Evolutionary conservation across 2,797 vertebrate genomes (phyloP).

Genomic region (Malurus splendens): DNA sequence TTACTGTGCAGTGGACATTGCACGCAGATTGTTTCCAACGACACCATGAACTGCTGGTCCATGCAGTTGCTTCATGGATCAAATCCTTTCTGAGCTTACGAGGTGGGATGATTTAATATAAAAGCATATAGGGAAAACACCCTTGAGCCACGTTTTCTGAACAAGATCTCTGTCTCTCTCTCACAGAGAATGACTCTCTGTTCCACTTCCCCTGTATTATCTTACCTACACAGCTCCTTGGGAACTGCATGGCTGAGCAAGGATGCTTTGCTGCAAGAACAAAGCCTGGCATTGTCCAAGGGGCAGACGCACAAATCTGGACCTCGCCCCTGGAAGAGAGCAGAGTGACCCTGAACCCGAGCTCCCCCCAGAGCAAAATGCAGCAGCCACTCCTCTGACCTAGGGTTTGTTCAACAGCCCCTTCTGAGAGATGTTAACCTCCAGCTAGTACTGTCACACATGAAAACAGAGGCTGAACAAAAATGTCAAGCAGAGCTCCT

Average conservation of each 20-base stretch:
- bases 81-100: not conserved
- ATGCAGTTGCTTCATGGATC: conserved; percentile 2
- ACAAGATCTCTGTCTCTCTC: not conserved
- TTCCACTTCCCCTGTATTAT: conserved; percentile 23
- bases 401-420: not conserved
- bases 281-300: conserved; percentile 51
- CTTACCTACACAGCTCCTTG: conserved; percentile 15
- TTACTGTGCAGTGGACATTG: not conserved
- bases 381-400: not conserved
- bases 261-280: conserved; percentile 39
- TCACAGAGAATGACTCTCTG: not conserved
- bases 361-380: conserved; percentile 21
- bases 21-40: not conserved
- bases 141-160: not conserved
- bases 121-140: not conserved
- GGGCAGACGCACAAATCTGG: not conserved
- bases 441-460: not conserved
- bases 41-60: not conserved
- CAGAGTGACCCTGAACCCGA: conserved; percentile 25
- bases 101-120: not conserved
- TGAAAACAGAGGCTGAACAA: not conserved
- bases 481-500: not conserved
- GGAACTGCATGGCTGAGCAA: conserved; percentile 51
- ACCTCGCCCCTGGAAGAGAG: conserved; percentile 42
- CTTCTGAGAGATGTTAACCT: not conserved